Base-by-base conservation (phyloP, 2,797 vertebrate species). In the Erethizon dorsatum region DNA sequence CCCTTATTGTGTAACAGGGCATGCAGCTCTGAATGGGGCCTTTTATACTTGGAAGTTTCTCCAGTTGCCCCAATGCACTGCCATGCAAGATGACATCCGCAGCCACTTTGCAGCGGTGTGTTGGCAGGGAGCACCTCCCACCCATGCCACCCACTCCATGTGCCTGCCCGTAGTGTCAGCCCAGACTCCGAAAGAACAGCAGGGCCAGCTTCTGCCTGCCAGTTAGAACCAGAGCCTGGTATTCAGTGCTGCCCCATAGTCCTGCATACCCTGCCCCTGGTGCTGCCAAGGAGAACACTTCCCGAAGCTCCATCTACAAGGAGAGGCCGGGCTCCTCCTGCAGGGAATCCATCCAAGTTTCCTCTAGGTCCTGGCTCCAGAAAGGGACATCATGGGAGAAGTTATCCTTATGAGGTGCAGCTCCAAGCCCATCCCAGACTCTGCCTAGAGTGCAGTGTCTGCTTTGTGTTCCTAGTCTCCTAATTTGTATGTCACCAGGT, bases 41-140 rank as follows among this genome's bases (percentile, higher is more conserved):
- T 92, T 98, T 97, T 88, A 83, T 96, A 77, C 57, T 13, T 73
- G 95, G 91, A 97, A 94, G 95, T 97, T 94, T 96, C 95, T 95
- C 69, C 77, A 90, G 47, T 94, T 96, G 92, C 89, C 95, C 45
- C 96, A 87, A 86, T 54, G 95, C 33, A 92, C 77, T 15, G 92
- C 59, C 28, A 28, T 65, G 69, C 80, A 90, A 88, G 80, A 77
- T 0, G 24, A 57, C 95, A 63, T 54, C 87, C 57, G 61, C 47
- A 20, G 9, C 77, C 24, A 26, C 96, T 95, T 97, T 94, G 83
- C 94, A 88, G 9, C 82, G 71, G 28, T 67, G 47, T 83, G 91
- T 59, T 93, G 95, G 83, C 67, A 78, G 63, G 88, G 94, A 92
- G 4, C 37, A 26, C 50, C 63, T 78, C 41, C 56, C 82, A 71